Base-by-base conservation (phyloP, 2,797 vertebrate genomes). In the Parotocinclus haroldoi region DNA sequence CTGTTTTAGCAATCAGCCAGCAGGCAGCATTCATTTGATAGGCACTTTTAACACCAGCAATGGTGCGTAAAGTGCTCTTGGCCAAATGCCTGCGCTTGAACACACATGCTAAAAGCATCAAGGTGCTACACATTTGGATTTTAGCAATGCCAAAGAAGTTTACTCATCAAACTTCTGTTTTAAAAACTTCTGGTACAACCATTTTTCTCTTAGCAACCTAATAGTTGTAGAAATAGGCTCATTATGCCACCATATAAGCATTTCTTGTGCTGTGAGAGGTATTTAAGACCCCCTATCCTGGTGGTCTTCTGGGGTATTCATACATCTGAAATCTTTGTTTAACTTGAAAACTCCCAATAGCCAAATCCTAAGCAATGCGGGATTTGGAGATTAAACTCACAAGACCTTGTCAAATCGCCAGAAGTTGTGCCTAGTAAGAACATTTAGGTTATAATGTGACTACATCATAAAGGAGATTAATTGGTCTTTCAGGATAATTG, bases 21-120 rank as follows among this genome's bases (percentile, higher is more conserved):
- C 77, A 80, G 79, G 62, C 69, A 36, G 75, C 69, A 68, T 71
- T 77, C 74, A 76, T 83, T 81, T 78, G 73, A 81, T 68, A 73
- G 50, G 61, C 73, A 19, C 19, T 76, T 80, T 83, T 83, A 78
- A 83, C 78, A 76, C 78, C 37, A 54, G 59, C 76, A 68, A 27
- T 17, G 45, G 76, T 74, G 70, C 46, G 63, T 75, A 79, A 79
- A 73, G 80, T 74, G 66, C 75, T 46, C 59, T 78, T 88, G 87
- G 81, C 79, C 62, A 53, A 51, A 63, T 27, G 79, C 86, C 84
- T 83, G 72, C 59, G 68, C 73, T 69, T 59, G 49, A 75, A 78
- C 82, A 84, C 88, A 89, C 72, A 85, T 90, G 88, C 80, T 78
- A 77, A 84, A 89, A 42, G 3, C 76, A 81, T 89, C 67, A 67